Percentiles rank a stretch among this genome's conserved stretches.
phyloP scores from a whole-genome alignment of 2,888 invertebrate species.

The Drosophila macrospina region DNA sequence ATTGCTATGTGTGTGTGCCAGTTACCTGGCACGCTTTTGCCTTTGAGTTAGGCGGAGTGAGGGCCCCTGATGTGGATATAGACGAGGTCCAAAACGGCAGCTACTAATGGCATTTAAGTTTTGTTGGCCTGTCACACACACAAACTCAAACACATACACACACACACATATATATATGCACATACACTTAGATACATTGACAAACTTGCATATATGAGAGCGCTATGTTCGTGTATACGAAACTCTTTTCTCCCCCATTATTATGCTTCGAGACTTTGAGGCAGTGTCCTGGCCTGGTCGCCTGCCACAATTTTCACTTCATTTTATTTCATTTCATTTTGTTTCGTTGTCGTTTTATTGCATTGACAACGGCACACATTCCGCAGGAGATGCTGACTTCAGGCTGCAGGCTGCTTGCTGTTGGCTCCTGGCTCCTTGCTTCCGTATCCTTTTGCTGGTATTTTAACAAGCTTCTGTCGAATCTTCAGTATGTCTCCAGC shows the following conservation, averaged over 20 bases:
- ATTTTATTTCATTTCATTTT: conserved; percentile 71
- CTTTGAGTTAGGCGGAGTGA: conserved; percentile 25
- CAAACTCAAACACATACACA: conserved; percentile 25
- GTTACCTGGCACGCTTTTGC: conserved; percentile 78
- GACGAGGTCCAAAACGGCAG: conserved; percentile 54
- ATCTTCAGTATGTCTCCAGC: conserved; percentile 49
- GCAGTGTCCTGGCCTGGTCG: conserved; percentile 5
- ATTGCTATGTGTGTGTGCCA: conserved; percentile 61
- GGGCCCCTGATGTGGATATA: conserved; percentile 47
- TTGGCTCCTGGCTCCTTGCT: not conserved
- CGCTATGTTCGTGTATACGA: conserved; percentile 41
- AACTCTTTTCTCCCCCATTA: conserved; percentile 63
- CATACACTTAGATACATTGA: conserved; percentile 14
- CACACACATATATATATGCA: too few relatives aligned
- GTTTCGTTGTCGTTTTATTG: conserved; percentile 61
- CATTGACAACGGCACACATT: conserved; percentile 71
- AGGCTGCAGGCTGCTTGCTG: conserved; percentile 12
- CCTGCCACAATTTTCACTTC: conserved; percentile 60
- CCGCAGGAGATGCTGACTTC: conserved; percentile 28
- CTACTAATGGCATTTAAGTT: conserved; percentile 79
- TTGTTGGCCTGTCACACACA: conserved; percentile 60
- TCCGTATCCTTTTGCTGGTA: conserved; percentile 58
- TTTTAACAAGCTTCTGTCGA: conserved; percentile 79
- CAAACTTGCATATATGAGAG: conserved; percentile 24
- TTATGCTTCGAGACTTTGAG: conserved; percentile 62